Evolutionary conservation across 1,140 invertebrate genomes (phyloP).

Genomic region (Scaptomyza graminum): DNA sequence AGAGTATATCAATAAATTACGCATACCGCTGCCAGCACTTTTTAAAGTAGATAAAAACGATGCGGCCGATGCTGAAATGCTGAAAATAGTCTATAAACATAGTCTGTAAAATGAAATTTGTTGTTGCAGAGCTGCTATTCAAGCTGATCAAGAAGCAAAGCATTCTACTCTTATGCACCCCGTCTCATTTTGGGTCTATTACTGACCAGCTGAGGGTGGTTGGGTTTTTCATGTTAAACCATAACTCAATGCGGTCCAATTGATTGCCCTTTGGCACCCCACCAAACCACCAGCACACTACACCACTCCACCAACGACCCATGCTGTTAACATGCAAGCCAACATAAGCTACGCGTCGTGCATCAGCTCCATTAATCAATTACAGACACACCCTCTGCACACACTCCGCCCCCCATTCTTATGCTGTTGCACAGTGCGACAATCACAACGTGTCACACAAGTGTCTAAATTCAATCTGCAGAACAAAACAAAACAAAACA

Average conservation of each 20-base stretch:
- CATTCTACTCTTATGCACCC: background rate
- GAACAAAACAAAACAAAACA: background rate
- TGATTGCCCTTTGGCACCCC: constrained; percentile 43
- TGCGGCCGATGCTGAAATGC: constrained; percentile 28
- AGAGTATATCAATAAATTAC: constrained; percentile 82
- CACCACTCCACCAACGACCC: background rate
- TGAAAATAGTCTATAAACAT: background rate
- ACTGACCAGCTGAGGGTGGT: constrained; percentile 21
- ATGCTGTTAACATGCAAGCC: constrained; percentile 55
- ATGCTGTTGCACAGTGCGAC: constrained; percentile 30
- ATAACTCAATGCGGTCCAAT: constrained; percentile 54
- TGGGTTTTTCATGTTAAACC: constrained; percentile 24
- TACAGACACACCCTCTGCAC: constrained; percentile 50
- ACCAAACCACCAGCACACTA: background rate
- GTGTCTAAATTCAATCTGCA: constrained; percentile 53
- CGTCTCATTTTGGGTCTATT: constrained; percentile 8
- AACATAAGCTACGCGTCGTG: constrained; percentile 65
- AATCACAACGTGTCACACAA: constrained; percentile 52
- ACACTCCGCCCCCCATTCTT: background rate
- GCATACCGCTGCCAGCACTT: constrained; percentile 57
- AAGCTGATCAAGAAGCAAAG: background rate
- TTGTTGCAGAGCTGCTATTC: constrained; percentile 25
- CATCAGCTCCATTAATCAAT: constrained; percentile 75
- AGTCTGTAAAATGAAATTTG: constrained; percentile 17
- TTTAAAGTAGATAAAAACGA: constrained; percentile 52